phyloP scores from a whole-genome alignment of 2,113 vertebrate species.

The Sylvilagus bachmani region DNA sequence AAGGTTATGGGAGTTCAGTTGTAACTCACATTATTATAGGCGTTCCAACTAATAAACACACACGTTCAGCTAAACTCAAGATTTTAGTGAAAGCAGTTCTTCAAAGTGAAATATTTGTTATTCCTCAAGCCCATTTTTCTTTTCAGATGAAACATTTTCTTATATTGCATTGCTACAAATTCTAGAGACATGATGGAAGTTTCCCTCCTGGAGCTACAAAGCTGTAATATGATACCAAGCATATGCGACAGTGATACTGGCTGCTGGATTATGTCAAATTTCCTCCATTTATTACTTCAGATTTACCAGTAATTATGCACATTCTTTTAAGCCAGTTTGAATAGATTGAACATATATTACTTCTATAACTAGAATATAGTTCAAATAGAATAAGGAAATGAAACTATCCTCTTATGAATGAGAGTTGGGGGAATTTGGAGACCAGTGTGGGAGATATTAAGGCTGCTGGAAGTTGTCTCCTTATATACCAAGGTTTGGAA shows the following conservation, averaged over 20 bases:
- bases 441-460: neutral
- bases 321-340: constrained; percentile 69
- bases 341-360: constrained; percentile 53
- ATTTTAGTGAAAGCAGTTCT: constrained; percentile 58
- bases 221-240: constrained; percentile 57
- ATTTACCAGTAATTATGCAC: constrained; percentile 65
- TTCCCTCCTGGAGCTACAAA: constrained; percentile 64
- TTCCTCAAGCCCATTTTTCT: constrained; percentile 24
- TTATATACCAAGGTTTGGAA: neutral
- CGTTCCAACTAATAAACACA: constrained; percentile 39
- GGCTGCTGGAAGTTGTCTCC: neutral
- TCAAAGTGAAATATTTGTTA: constrained; percentile 64
- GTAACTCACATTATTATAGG: neutral
- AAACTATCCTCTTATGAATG: neutral
- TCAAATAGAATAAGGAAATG: constrained; percentile 56
- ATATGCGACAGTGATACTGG: constrained; percentile 24
- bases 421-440: neutral
- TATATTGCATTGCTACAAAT: constrained; percentile 44
- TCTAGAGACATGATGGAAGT: constrained; percentile 20
- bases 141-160: constrained; percentile 57
- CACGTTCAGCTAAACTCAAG: neutral
- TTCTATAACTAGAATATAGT: neutral
- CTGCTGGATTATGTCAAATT: constrained; percentile 61
- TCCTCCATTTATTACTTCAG: constrained; percentile 54
- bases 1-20: neutral